Percentiles rank a stretch among this genome's conserved stretches.
phyloP scores from a whole-genome alignment of 2,113 vertebrate species.

The Puffinus mauretanicus region DNA sequence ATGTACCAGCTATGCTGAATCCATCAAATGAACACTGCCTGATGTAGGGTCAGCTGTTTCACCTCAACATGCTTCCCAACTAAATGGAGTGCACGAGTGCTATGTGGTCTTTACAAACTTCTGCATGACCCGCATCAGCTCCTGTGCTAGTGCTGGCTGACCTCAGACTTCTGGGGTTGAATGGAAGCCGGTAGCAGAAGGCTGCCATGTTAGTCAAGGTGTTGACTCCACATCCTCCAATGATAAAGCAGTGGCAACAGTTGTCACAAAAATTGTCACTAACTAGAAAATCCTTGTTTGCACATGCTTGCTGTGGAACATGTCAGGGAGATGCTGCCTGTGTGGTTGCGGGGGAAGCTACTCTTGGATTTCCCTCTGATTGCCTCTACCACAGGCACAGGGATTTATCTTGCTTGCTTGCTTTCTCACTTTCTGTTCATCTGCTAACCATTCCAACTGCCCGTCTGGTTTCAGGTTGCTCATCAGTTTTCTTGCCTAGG shows the following conservation, averaged over 20 bases:
- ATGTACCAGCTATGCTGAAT: background rate
- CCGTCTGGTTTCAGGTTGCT: background rate
- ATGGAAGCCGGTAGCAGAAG: background rate
- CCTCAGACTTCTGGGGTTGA: background rate
- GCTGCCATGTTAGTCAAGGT: background rate
- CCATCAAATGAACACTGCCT: background rate
- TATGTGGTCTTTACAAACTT: background rate
- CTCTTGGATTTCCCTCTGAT: background rate
- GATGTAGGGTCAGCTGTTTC: background rate
- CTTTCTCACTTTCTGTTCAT: background rate
- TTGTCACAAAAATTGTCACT: background rate
- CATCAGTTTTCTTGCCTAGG: slow-evolving; percentile 13
- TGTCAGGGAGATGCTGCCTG: background rate
- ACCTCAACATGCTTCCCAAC: background rate
- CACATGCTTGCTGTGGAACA: background rate
- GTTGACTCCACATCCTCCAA: background rate
- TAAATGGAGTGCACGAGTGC: background rate
- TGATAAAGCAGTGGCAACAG: background rate
- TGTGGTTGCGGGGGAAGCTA: background rate
- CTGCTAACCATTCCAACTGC: background rate
- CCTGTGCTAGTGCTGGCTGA: background rate
- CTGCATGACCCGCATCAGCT: background rate
- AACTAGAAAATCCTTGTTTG: background rate
- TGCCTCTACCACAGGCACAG: background rate
- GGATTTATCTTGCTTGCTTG: background rate